Base-by-base conservation (phyloP, 2,888 invertebrate species). In the Parnassius orleans region DNA sequence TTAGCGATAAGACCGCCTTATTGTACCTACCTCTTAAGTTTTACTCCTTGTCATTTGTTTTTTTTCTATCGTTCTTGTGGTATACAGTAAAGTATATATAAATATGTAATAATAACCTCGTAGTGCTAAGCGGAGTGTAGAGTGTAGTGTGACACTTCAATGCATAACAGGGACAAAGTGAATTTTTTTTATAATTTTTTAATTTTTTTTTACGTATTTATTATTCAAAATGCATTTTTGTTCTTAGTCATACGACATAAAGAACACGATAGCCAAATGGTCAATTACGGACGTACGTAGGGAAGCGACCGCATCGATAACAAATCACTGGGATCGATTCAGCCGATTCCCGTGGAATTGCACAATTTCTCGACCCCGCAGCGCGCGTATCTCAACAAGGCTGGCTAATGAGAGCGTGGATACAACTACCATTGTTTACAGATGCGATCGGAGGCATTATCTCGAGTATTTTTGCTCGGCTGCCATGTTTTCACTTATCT, bases 381-480 rank as follows among this genome's bases (percentile, higher is more conserved):
- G 65, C 43, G 46, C 48, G 53, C 70, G 74, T 79, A 79, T 79
- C 76, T 81, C 80, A 81, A 83, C 84, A 81, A 78, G 82, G 81
- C 84, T 79, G 78, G 87, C 86, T 90, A 90, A 90, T 90, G 90
- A 90, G 90, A 86, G 87, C 87, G 85, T 83, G 86, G 84, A 82
- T 81, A 78, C 79, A 77, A 75, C 75, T 75, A 77, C 89, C 87
- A 90, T 91, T 91, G 90, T 91, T 85, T 87, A 84, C 85, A 83
- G 89, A 89, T 88, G 78, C 79, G 80, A 88, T 88, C 87, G 76
- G 64, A 47, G 70, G 64, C 69, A 74, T 83, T 88, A 89, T 89
- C 88, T 85, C 76, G 68, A 78, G 77, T 87, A 87, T 90, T 87
- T 89, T 89, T 86, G 84, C 83, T 73, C 83, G 78, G 87, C 82